These are phyloP conservation scores for Delphinapterus leucas DNA, from an alignment of 2,113 vertebrate species.

Conservation along the genomic window DNA sequence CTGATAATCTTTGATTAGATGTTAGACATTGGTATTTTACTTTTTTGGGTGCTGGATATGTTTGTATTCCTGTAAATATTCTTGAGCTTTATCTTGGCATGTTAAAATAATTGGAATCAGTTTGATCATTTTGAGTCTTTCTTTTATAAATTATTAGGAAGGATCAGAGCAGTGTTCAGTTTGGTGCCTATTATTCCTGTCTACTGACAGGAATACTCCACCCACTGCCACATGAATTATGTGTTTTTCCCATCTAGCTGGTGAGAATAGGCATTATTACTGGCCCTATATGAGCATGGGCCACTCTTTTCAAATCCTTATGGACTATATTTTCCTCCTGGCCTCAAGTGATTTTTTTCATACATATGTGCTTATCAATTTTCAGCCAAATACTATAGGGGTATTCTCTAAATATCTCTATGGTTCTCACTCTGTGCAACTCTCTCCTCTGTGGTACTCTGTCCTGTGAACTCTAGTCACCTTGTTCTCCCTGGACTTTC, in stretches of 20 bases:
- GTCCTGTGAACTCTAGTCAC: background rate
- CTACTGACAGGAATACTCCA: background rate
- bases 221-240: background rate
- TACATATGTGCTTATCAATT: background rate
- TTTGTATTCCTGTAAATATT: background rate
- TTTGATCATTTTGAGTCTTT: background rate
- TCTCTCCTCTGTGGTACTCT: background rate
- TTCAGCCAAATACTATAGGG: background rate
- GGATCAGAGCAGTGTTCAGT: background rate
- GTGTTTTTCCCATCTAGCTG: background rate
- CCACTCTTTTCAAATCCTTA: background rate
- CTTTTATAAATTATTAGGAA: background rate
- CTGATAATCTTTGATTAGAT: background rate
- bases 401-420: background rate
- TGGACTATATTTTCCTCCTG: background rate
- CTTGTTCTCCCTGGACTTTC: background rate
- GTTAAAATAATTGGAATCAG: background rate
- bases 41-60: background rate
- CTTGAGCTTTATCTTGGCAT: background rate
- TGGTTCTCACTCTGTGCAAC: background rate
- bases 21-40: background rate
- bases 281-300: background rate
- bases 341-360: background rate
- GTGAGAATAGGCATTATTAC: background rate
- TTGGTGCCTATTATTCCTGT: background rate